phyloP scores from a whole-genome alignment of 2,797 vertebrate genomes.

The Telmatherina bonti region DNA sequence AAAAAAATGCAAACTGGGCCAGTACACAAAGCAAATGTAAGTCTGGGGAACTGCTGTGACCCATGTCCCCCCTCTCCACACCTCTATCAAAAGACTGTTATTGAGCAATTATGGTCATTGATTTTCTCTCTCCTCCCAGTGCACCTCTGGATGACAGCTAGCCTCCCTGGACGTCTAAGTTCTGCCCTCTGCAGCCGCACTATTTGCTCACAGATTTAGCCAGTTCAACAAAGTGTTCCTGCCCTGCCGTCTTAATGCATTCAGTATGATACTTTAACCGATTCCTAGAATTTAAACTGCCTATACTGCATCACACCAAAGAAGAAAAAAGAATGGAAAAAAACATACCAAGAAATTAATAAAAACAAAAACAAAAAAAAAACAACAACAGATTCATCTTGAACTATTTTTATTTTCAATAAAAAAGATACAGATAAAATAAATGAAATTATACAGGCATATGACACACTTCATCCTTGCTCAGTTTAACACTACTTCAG shows the following conservation, averaged over 20 bases:
- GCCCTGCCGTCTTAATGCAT: constrained; percentile 34
- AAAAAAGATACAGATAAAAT: no score
- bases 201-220: constrained; percentile 60
- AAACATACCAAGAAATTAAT: constrained; percentile 29
- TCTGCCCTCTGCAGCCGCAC: constrained; percentile 51
- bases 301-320: constrained; percentile 34
- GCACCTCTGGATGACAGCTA: constrained; percentile 69
- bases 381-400: no score
- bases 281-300: constrained; percentile 20
- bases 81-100: constrained; percentile 56
- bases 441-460: constrained; percentile 23
- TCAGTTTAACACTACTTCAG: constrained; percentile 18
- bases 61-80: constrained; percentile 27
- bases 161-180: constrained; percentile 65
- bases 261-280: constrained; percentile 15
- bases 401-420: no score
- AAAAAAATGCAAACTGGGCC: constrained; percentile 3
- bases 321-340: no score
- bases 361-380: no score
- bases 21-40: constrained; percentile 17
- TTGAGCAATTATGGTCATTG: constrained; percentile 78
- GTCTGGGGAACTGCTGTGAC: constrained; percentile 33
- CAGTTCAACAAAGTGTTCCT: constrained; percentile 54
- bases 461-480: constrained; percentile 40
- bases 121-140: constrained; percentile 68